Conservation (phyloP, 2,797 vertebrate species). For the Mareca strepera region DNA sequence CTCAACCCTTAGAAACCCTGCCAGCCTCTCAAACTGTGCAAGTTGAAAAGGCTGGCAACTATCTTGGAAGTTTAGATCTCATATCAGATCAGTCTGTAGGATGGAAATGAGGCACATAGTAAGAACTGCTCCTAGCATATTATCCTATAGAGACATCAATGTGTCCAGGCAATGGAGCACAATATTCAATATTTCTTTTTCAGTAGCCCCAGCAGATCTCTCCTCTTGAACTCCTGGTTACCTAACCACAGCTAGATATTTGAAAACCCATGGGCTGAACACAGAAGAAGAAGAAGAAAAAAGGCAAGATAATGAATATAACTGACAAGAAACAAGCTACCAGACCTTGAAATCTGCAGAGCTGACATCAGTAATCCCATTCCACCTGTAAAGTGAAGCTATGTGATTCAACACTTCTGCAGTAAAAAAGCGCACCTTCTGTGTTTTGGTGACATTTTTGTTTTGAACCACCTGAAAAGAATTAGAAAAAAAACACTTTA, state of each 20-base stretch:
- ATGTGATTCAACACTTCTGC: slow-evolving; percentile 85
- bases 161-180: neutral
- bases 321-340: neutral
- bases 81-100: neutral
- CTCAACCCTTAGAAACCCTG: neutral
- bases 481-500: neutral
- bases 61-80: neutral
- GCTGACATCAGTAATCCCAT: slow-evolving; percentile 87
- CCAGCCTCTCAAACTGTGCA: neutral
- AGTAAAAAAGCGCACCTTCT: slow-evolving; percentile 94
- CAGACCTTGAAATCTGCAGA: slow-evolving; percentile 77
- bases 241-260: neutral
- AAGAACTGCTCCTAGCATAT: neutral
- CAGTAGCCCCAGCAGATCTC: neutral
- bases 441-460: slow-evolving; percentile 90
- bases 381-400: slow-evolving; percentile 91
- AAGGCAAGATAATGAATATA: neutral
- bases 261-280: neutral
- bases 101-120: neutral
- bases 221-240: neutral
- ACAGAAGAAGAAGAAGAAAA: neutral
- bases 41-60: neutral
- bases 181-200: neutral
- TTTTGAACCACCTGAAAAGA: slow-evolving; percentile 88
- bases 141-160: neutral